Base-by-base conservation (phyloP, 2,888 invertebrate genomes). In the Tiliacea citrago region DNA sequence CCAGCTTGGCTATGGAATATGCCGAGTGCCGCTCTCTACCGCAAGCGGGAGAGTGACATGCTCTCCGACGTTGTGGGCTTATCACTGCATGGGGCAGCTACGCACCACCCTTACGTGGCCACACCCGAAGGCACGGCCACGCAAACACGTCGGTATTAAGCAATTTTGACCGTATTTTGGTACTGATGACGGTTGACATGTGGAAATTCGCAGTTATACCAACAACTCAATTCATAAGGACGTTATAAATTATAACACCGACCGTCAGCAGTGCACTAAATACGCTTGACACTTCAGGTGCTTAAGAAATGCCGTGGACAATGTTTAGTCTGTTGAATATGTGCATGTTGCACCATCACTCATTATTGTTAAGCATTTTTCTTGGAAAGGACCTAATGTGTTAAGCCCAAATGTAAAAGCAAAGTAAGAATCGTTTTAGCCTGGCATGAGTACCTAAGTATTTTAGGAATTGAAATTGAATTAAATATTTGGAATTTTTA, bases 1-100 rank as follows among this genome's bases (percentile, higher is more conserved):
- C 97, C 97, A 97, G 97, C 95, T 96, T 96, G 97, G 96, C 97
- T 97, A 97, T 97, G 98, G 98, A 98, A 98, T 98, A 98, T 98
- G 97, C 97, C 94, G 96, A 95, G 97, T 96, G 95, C 92, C 91
- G 58, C 88, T 95, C 97, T 97, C 97, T 91, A 97, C 96, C 95
- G 89, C 90, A 90, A 88, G 89, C 91, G 95, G 97, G 95, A 97
- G 97, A 95, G 92, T 66, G 87, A 90, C 95, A 95, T 97, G 85
- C 73, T 98, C 90, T 98, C 90, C 97, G 97, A 98, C 97, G 96
- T 97, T 94, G 97, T 97, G 97, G 97, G 94, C 93, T 79, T 86
- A 81, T 96, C 96, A 96, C 96, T 96, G 95, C 90, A 96, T 95
- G 86, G 21, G 86, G 92, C 97, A 96, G 95, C 95, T 97, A 97